A percentile compares a stretch with the other conserved stretches of the same genome.
Conservation (phyloP, 2,888 invertebrate species). For the Himalopsyche tibetana region DNA sequence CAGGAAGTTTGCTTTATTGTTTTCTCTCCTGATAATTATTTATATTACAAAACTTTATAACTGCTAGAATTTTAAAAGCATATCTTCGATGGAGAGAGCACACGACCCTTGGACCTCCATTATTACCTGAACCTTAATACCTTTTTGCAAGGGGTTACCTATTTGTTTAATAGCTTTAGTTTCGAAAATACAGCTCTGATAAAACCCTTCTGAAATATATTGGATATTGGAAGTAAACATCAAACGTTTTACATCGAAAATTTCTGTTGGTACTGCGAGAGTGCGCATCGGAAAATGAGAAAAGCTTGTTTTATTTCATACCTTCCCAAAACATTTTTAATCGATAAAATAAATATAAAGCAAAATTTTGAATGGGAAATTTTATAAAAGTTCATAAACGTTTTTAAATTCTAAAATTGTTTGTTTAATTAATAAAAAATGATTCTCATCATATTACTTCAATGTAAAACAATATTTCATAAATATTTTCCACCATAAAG, state of each 20-base stretch:
- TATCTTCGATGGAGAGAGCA: not conserved
- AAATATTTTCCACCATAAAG: too few relatives aligned
- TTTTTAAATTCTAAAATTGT: too few relatives aligned
- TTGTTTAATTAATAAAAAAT: too few relatives aligned
- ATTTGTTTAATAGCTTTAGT: constrained; percentile 34
- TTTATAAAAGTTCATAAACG: too few relatives aligned
- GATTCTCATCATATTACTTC: too few relatives aligned
- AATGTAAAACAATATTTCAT: too few relatives aligned
- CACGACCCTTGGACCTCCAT: not conserved
- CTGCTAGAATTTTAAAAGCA: not conserved
- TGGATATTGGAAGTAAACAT: constrained; percentile 34
- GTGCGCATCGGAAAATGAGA: not conserved
- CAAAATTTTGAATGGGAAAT: too few relatives aligned
- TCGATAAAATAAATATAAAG: too few relatives aligned
- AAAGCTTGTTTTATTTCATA: constrained; percentile 14
- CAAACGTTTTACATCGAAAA: constrained; percentile 22
- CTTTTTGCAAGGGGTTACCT: constrained; percentile 25
- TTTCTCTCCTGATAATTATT: not conserved
- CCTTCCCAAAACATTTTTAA: not conserved
- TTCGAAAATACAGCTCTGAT: constrained; percentile 8
- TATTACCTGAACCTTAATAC: constrained; percentile 11
- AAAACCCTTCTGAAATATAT: constrained; percentile 31
- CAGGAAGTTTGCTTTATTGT: too few relatives aligned
- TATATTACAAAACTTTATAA: not conserved
- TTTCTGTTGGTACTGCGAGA: not conserved